Evolutionary conservation across 2,888 invertebrate species (phyloP).

Genomic region (Exephanes ischioxanthus): DNA sequence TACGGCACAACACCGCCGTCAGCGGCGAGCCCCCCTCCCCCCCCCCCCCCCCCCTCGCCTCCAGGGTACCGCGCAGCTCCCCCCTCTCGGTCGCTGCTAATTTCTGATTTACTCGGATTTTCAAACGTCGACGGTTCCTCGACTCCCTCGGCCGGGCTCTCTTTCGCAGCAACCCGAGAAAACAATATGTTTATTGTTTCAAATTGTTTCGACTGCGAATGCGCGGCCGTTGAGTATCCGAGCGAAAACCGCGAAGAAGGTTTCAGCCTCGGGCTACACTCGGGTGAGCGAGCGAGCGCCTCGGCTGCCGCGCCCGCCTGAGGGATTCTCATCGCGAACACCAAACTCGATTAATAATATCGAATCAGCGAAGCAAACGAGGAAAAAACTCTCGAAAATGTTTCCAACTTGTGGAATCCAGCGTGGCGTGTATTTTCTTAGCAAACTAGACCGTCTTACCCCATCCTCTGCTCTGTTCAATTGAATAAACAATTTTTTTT

Average conservation of each 20-base stretch:
- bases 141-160: neutral
- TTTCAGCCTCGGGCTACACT: slow-evolving; percentile 5
- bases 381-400: slow-evolving; percentile 33
- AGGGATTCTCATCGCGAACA: slow-evolving; percentile 52
- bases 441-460: neutral
- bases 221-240: slow-evolving; percentile 7
- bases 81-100: slow-evolving; percentile 14
- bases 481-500: neutral
- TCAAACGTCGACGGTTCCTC: slow-evolving; percentile 30
- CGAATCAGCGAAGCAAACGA: slow-evolving; percentile 59
- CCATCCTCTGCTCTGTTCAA: neutral
- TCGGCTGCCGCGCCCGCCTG: neutral
- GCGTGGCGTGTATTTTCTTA: slow-evolving; percentile 5
- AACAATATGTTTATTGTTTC: slow-evolving; percentile 59
- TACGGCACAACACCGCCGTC: slow-evolving; percentile 40
- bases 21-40: neutral
- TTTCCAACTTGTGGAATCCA: neutral
- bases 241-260: slow-evolving; percentile 22
- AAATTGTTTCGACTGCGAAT: slow-evolving; percentile 50
- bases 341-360: slow-evolving; percentile 56
- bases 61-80: neutral
- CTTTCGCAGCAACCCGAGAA: slow-evolving; percentile 25
- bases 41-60: neutral
- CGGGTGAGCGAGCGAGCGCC: neutral
- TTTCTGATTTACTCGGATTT: slow-evolving; percentile 54